These are phyloP conservation scores for Chelonus formosanus DNA, from an alignment of 2,888 invertebrate species.

Conservation along the genomic window DNA sequence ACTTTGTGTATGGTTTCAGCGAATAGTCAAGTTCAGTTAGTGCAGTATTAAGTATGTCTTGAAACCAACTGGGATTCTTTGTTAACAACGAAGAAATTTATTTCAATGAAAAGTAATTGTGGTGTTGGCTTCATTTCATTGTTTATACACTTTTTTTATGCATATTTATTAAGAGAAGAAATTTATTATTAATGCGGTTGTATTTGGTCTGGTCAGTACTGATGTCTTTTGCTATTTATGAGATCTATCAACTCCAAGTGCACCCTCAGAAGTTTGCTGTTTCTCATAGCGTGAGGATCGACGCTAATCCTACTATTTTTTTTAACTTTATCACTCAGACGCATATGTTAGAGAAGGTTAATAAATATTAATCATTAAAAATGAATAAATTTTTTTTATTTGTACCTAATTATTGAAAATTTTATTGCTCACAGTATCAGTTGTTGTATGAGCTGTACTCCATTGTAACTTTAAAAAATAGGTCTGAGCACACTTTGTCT, in stretches of 20 bases:
- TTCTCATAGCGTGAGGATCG: slow-evolving; percentile 41
- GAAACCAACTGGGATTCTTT: background rate
- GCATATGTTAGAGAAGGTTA: slow-evolving; percentile 49
- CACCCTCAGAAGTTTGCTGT: slow-evolving; percentile 45
- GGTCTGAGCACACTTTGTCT: no score
- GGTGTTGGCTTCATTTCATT: background rate
- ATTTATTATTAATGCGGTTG: slow-evolving; percentile 29
- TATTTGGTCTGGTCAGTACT: slow-evolving; percentile 27
- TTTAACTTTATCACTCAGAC: slow-evolving; percentile 46
- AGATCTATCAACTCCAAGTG: slow-evolving; percentile 44
- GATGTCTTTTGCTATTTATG: slow-evolving; percentile 33
- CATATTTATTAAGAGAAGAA: background rate
- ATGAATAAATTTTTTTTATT: no score
- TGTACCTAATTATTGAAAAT: no score
- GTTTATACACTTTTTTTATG: background rate
- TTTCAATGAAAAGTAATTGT: background rate
- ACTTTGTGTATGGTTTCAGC: background rate
- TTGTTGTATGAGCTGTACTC: no score
- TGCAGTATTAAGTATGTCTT: slow-evolving; percentile 1
- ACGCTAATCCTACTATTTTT: slow-evolving; percentile 40
- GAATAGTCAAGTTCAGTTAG: background rate
- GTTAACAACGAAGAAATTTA: background rate
- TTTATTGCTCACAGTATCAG: no score
- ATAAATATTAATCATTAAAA: background rate
- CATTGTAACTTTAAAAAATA: no score